phyloP scores from a whole-genome alignment of 2,888 invertebrate species.

The Pheosia tremula region DNA sequence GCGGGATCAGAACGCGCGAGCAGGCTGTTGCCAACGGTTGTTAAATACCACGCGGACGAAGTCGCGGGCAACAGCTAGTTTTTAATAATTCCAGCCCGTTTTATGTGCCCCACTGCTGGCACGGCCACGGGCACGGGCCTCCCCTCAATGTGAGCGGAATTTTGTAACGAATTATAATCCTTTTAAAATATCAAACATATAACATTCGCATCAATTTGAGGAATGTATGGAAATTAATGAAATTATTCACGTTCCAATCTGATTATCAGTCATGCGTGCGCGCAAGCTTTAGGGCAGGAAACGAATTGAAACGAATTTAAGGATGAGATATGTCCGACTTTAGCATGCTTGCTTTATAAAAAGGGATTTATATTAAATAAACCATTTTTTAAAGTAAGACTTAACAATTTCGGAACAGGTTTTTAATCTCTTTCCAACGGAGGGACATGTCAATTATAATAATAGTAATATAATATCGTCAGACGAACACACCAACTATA shows the following conservation, averaged over 20 bases:
- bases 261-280: constrained; percentile 6
- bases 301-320: not conserved
- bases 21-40: no score
- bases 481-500: no score
- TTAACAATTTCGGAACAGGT: no score
- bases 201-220: not conserved
- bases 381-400: no score
- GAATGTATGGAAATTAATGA: not conserved
- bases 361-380: not conserved
- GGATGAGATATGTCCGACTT: not conserved
- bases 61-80: no score
- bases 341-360: not conserved
- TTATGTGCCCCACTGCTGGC: no score
- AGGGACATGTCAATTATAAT: no score
- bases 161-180: not conserved
- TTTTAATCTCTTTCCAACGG: no score
- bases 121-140: not conserved
- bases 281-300: constrained; percentile 17
- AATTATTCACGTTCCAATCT: not conserved
- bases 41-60: no score
- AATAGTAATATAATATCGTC: no score
- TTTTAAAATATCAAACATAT: not conserved
- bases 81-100: no score
- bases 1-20: no score
- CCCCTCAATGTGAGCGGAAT: not conserved